Conservation (phyloP, 2,888 invertebrate genomes). For the Synergus japonicus region DNA sequence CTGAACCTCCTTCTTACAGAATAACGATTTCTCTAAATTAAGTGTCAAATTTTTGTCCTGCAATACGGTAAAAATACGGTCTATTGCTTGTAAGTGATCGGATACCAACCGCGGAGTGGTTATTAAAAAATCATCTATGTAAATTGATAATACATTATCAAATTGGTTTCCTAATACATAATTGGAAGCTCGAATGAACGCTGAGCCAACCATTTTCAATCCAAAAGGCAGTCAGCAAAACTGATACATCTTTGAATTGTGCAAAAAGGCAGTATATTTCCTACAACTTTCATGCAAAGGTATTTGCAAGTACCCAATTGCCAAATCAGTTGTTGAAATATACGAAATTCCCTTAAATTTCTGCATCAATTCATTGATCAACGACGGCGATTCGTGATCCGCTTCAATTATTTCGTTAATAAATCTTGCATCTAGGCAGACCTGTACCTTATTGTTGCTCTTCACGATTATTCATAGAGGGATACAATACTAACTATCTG, state of each 20-base stretch:
- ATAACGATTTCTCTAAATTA: no score
- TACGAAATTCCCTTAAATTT: conserved; percentile 51
- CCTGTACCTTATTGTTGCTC: conserved; percentile 62
- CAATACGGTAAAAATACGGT: no score
- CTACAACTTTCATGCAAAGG: conserved; percentile 45
- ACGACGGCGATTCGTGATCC: conserved; percentile 60
- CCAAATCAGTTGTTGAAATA: conserved; percentile 55
- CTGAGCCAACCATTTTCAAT: conserved; percentile 14
- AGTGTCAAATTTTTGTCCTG: no score
- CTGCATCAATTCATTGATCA: conserved; percentile 53
- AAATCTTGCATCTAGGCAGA: conserved; percentile 62
- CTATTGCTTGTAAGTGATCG: no score
- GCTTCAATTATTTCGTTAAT: conserved; percentile 61
- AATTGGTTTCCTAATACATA: no score
- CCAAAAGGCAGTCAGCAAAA: conserved; percentile 64
- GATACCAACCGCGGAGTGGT: no score
- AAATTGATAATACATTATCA: no score
- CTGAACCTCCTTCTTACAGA: no score
- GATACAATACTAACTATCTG: conserved; percentile 56
- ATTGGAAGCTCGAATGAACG: conserved; percentile 54
- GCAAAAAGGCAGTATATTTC: conserved; percentile 56
- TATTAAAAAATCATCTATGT: no score
- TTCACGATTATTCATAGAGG: conserved; percentile 64
- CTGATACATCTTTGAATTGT: conserved; percentile 57
- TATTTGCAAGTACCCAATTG: conserved; percentile 59